Evolutionary conservation across 2,888 invertebrate species (phyloP).

Genomic region (Agrenia bidenticulata): DNA sequence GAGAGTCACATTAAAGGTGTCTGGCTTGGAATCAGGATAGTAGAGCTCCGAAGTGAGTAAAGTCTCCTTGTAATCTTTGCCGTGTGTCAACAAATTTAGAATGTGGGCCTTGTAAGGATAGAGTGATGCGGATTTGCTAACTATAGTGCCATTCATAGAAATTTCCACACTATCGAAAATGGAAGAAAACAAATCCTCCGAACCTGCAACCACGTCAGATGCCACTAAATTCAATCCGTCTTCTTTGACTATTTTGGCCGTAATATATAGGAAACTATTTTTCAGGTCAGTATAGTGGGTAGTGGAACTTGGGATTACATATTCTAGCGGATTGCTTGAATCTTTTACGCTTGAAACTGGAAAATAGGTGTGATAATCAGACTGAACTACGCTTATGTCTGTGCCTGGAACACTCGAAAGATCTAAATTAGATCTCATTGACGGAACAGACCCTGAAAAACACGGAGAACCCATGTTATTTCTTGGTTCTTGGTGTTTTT

Average conservation of each 20-base stretch:
- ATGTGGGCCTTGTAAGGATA: not conserved
- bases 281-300: not conserved
- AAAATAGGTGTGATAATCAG: not conserved
- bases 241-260: not conserved
- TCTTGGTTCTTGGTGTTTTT: too few relatives aligned
- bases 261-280: not conserved
- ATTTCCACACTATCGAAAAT: not conserved
- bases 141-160: not conserved
- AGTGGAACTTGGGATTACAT: not conserved
- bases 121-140: not conserved
- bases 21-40: not conserved
- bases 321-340: not conserved
- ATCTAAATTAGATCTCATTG: not conserved
- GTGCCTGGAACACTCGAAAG: not conserved
- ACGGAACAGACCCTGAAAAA: not conserved
- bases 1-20: not conserved
- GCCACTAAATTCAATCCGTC: not conserved
- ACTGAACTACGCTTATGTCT: not conserved
- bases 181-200: not conserved
- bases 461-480: not conserved
- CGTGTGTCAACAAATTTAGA: not conserved
- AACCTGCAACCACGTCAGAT: not conserved
- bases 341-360: not conserved
- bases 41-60: not conserved
- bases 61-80: not conserved